A percentile compares a stretch with the other conserved stretches of the same genome.
These are phyloP conservation scores for Gastrophryne carolinensis DNA, from an alignment of 2,797 vertebrate species.

Conservation along the genomic window DNA sequence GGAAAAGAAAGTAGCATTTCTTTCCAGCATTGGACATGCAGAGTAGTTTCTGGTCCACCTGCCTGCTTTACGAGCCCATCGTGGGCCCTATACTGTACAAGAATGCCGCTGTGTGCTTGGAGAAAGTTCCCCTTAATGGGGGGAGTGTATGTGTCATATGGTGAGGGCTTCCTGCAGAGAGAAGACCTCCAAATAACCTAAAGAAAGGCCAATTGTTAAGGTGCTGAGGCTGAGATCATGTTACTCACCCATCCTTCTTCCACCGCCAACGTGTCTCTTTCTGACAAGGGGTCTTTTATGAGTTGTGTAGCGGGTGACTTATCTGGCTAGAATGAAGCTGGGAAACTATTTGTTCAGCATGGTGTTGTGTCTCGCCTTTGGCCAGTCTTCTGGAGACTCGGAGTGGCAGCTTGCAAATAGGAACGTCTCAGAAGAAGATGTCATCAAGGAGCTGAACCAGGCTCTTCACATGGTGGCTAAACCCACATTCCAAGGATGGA, in stretches of 20 bases:
- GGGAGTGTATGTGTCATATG: not conserved
- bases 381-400: not conserved
- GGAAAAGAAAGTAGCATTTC: too few species aligned
- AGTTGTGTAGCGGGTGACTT: not conserved
- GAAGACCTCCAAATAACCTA: constrained; percentile 18
- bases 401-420: not conserved
- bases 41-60: too few species aligned
- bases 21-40: too few species aligned
- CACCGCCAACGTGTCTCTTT: not conserved
- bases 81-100: too few species aligned
- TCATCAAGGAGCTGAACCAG: constrained; percentile 29
- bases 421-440: constrained; percentile 8
- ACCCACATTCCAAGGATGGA: constrained; percentile 14
- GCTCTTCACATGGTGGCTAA: constrained; percentile 16
- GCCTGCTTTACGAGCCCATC: not conserved
- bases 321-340: not conserved
- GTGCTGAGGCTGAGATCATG: constrained; percentile 2
- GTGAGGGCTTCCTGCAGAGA: not conserved
- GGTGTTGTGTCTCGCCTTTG: constrained; percentile 11
- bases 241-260: not conserved
- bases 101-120: not conserved
- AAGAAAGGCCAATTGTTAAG: constrained; percentile 9
- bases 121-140: constrained; percentile 3
- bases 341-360: constrained; percentile 5
- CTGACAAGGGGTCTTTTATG: not conserved